Conservation (phyloP, 2,888 invertebrate species). For the Ganaspis brasiliensis region DNA sequence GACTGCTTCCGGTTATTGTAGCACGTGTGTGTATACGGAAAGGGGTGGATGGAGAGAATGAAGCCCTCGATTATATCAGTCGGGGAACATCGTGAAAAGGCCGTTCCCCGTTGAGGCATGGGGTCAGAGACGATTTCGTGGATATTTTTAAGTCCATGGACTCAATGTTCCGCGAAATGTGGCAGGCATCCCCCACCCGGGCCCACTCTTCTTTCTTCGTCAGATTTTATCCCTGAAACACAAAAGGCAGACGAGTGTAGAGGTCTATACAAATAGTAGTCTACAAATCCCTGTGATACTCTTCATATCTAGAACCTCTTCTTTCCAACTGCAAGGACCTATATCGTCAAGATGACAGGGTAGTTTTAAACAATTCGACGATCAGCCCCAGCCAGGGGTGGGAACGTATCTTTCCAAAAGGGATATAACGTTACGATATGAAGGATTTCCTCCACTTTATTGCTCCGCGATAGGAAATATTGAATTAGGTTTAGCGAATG, state of each 20-base stretch:
- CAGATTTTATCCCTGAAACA: conserved; percentile 56
- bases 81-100: conserved; percentile 56
- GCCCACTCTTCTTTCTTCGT: conserved; percentile 27
- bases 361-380: conserved; percentile 67
- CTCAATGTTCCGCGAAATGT: conserved; percentile 78
- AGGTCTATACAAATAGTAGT: conserved; percentile 70
- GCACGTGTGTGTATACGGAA: conserved; percentile 48
- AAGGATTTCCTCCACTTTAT: conserved; percentile 45
- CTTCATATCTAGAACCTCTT: conserved; percentile 73
- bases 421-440: conserved; percentile 43
- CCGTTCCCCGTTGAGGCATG: conserved; percentile 50
- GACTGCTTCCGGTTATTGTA: conserved; percentile 60
- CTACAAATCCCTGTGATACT: conserved; percentile 74
- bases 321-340: conserved; percentile 46
- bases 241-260: conserved; percentile 63
- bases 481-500: conserved; percentile 17
- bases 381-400: conserved; percentile 53
- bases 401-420: conserved; percentile 54
- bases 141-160: conserved; percentile 75
- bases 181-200: conserved; percentile 52
- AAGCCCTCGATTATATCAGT: conserved; percentile 43
- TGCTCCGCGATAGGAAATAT: conserved; percentile 33
- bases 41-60: conserved; percentile 32
- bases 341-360: conserved; percentile 54
- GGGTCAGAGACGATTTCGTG: conserved; percentile 62